Base-by-base conservation (phyloP, 2,888 invertebrate genomes). In the Aproaerema taeniolella region DNA sequence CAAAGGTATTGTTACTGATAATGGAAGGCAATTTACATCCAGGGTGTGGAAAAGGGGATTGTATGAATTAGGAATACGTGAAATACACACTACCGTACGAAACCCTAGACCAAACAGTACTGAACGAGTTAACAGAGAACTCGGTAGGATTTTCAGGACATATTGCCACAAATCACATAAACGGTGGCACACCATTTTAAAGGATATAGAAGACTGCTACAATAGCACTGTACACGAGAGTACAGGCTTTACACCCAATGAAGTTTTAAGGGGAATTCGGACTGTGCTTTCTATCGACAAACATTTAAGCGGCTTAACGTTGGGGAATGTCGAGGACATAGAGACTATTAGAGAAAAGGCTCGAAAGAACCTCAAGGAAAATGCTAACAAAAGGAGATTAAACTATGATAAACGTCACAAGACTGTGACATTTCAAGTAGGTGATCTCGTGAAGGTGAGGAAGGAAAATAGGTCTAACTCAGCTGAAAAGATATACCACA, bases 1-100 rank as follows among this genome's bases (percentile, higher is more conserved):
- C 1, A 41, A 39, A 7, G 30, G 20, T 5, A 32, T 47, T 5
- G 34, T 54, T 35, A 34, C 53, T 0, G 50, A 54, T 38, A 48
- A 52, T 14, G 52, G 52, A 1, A 32, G 25, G 8, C 46, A 46
- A 14, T 46, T 46, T 31, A 31, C 9, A 5, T 26, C 38, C 16
- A 25, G 15, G 1, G 3, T 11, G 10, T 44, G 44, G 44, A 35
- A 39, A 8, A 11, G 29, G 1, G n/a, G n/a, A 13, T 10, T 44
- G 26, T 24, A 5, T 2, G 17, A 10, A 0, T 14, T 24, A 1
- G 11, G 13, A 2, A 10, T 43, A 1, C 40, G 38, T 16, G n/a
- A 15, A 1, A 26, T 41, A 5, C 33, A 44, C 28, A 40, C 43
- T 6, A 38, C 43, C 5, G 43, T 43, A 2, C 26, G 43, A n/a